Percentiles rank a stretch among this genome's conserved stretches.
Conservation (phyloP, 2,113 vertebrate species). For the Pycnonotus jocosus region DNA sequence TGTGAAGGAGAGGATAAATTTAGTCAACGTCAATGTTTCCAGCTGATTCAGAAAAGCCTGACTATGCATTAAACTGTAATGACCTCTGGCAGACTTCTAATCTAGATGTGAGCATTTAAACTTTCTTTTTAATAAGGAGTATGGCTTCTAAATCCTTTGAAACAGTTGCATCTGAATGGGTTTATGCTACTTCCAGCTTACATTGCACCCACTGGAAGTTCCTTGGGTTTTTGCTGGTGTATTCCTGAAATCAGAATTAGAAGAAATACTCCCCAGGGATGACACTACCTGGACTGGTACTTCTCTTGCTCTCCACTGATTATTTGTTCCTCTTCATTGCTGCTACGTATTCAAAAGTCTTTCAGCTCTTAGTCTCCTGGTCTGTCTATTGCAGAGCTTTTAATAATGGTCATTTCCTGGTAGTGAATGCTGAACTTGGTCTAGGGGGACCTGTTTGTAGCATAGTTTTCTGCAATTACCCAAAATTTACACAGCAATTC, state of each 20-base stretch:
- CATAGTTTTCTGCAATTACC: constrained; percentile 38
- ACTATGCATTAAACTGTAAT: not conserved
- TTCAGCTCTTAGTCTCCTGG: not conserved
- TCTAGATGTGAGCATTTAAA: not conserved
- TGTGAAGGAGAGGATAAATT: not conserved
- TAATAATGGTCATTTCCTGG: constrained; percentile 28
- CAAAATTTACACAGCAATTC: constrained; percentile 49
- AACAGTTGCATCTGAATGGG: not conserved
- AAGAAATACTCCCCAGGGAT: not conserved
- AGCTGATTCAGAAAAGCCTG: not conserved
- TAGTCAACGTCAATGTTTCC: constrained; percentile 5
- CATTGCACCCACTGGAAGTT: not conserved
- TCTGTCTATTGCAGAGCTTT: not conserved
- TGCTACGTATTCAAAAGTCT: not conserved
- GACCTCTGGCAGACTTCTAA: constrained; percentile 35
- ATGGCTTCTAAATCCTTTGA: not conserved
- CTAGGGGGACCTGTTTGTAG: constrained; percentile 37
- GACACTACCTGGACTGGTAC: not conserved
- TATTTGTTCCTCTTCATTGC: not conserved
- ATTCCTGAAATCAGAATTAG: not conserved
- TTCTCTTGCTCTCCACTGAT: not conserved
- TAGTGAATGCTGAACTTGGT: not conserved
- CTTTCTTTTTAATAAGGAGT: not conserved
- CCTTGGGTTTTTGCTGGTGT: not conserved
- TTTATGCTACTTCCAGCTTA: not conserved